Evolutionary conservation across 2,797 vertebrate species (phyloP).

Genomic region (Sebastes umbrosus): DNA sequence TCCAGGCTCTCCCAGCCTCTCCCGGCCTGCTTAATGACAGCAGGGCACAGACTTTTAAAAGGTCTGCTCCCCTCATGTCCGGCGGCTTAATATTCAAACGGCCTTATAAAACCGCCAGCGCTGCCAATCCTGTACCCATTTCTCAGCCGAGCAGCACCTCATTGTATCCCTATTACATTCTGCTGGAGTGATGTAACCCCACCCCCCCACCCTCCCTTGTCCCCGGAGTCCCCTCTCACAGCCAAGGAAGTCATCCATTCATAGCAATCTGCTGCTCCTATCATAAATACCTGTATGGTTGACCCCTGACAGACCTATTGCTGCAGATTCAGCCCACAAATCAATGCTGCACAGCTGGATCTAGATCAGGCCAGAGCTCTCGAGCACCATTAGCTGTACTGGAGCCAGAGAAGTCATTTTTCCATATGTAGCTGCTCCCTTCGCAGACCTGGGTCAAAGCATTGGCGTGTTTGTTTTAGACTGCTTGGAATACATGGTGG

Average conservation of each 20-base stretch:
- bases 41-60: slow-evolving; percentile 55
- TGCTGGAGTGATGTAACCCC: slow-evolving; percentile 46
- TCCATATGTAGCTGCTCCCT: slow-evolving; percentile 1
- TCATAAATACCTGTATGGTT: slow-evolving; percentile 47
- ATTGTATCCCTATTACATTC: slow-evolving; percentile 70
- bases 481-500: neutral
- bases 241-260: slow-evolving; percentile 40
- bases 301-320: slow-evolving; percentile 13
- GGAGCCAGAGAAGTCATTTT: neutral
- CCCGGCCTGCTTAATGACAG: slow-evolving; percentile 61
- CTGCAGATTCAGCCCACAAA: slow-evolving; percentile 30
- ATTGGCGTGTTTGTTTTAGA: neutral
- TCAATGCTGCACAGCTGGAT: slow-evolving; percentile 42
- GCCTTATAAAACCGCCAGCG: slow-evolving; percentile 50
- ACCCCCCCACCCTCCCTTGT: slow-evolving; percentile 7
- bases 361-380: slow-evolving; percentile 8
- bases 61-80: slow-evolving; percentile 57
- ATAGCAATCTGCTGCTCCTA: slow-evolving; percentile 34
- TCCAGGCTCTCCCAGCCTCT: slow-evolving; percentile 27
- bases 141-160: slow-evolving; percentile 58
- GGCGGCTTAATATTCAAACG: slow-evolving; percentile 65
- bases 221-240: slow-evolving; percentile 29
- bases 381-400: neutral
- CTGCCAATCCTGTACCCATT: slow-evolving; percentile 54
- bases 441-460: neutral